phyloP scores from a whole-genome alignment of 2,797 vertebrate species.

The Eutrigla gurnardus region DNA sequence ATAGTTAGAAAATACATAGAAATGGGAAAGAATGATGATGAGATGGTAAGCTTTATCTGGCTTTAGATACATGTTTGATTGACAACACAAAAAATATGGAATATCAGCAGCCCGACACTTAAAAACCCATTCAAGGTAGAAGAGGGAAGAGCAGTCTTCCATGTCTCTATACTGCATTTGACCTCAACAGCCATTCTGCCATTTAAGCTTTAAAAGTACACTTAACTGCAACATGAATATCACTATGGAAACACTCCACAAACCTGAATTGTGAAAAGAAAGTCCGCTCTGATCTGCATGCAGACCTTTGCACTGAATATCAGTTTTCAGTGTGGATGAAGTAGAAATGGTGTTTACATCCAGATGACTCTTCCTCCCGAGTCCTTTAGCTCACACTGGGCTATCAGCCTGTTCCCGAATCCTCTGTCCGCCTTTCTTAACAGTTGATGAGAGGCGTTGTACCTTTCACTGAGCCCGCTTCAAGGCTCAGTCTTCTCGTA shows the following conservation, averaged over 20 bases:
- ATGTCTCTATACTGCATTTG: background rate
- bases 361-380: constrained; percentile 20
- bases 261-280: constrained; percentile 10
- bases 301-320: constrained; percentile 34
- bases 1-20: no score
- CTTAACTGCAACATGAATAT: constrained; percentile 20
- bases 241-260: background rate
- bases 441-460: constrained; percentile 30
- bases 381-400: constrained; percentile 47
- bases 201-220: constrained; percentile 10
- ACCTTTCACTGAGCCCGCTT: background rate
- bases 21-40: background rate
- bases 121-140: background rate
- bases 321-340: constrained; percentile 27
- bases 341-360: constrained; percentile 20
- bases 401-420: constrained; percentile 8
- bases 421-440: constrained; percentile 20
- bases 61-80: constrained; percentile 4
- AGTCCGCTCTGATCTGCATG: constrained; percentile 18
- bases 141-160: background rate
- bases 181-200: background rate
- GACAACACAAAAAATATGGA: background rate
- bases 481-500: constrained; percentile 12
- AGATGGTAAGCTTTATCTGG: background rate
- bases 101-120: background rate